A percentile compares a stretch with the other conserved stretches of the same genome.
phyloP scores from a whole-genome alignment of 2,797 vertebrate genomes.

The Phalloptychus januarius region DNA sequence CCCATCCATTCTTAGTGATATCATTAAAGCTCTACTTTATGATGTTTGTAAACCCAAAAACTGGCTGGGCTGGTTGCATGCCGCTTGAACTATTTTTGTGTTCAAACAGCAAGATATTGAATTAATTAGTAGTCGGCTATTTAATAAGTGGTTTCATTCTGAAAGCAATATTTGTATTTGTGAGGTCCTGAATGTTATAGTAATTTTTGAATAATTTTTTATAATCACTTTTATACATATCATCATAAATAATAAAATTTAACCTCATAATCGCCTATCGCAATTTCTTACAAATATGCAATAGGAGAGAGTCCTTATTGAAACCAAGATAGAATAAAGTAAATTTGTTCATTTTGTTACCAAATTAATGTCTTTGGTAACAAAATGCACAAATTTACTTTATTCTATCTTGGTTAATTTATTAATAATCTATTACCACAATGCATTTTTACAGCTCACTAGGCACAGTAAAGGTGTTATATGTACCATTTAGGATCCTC shows the following conservation, averaged over 20 bases:
- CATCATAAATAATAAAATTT: neutral
- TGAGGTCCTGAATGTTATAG: neutral
- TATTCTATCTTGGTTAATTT: constrained; percentile 1
- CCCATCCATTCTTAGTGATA: too few relatives aligned
- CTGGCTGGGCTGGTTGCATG: neutral
- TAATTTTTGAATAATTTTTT: neutral
- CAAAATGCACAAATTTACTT: neutral
- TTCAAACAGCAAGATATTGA: neutral
- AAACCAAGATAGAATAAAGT: neutral
- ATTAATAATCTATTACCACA: neutral
- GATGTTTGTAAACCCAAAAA: neutral
- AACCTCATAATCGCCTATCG: neutral
- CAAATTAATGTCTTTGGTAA: neutral
- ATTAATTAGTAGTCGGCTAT: too few relatives aligned
- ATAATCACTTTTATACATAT: neutral
- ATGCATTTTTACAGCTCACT: neutral
- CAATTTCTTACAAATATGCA: neutral
- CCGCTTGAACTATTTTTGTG: neutral
- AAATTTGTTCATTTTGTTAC: neutral
- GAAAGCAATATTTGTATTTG: neutral
- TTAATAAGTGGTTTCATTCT: neutral
- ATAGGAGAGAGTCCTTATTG: neutral
- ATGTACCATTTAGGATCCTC: neutral
- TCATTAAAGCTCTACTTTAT: neutral
- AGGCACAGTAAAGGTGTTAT: neutral